These are phyloP conservation scores for Chalcis sispes DNA, from an alignment of 2,888 invertebrate genomes.

Conservation along the genomic window DNA sequence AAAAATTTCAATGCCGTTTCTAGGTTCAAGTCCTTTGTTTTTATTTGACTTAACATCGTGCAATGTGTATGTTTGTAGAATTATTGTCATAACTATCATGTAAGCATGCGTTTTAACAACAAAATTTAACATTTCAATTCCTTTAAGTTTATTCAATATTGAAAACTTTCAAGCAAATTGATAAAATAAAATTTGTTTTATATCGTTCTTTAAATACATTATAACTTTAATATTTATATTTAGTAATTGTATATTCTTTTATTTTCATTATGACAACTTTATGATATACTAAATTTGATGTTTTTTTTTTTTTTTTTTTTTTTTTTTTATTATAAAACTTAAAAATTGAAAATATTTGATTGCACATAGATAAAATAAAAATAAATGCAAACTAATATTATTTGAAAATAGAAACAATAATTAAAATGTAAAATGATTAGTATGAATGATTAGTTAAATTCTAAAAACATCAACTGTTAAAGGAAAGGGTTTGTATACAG, in stretches of 20 bases:
- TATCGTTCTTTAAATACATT: too few species aligned
- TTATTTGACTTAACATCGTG: constrained; percentile 24
- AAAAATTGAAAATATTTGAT: not conserved
- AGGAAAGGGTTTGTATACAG: not conserved
- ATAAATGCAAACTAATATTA: constrained; percentile 26
- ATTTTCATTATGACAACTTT: too few species aligned
- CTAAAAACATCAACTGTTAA: too few species aligned
- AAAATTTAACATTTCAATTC: too few species aligned
- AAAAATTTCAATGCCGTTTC: constrained; percentile 24
- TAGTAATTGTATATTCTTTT: too few species aligned
- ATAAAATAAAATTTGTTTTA: too few species aligned
- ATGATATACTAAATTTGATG: constrained; percentile 1
- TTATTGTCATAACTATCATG: not conserved
- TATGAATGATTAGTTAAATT: constrained; percentile 27
- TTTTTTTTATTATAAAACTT: not conserved
- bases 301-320: constrained; percentile 2
- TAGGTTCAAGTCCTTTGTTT: not conserved
- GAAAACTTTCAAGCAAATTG: too few species aligned
- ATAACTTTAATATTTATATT: not conserved
- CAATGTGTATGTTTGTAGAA: constrained; percentile 12
- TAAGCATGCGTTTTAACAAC: constrained; percentile 22
- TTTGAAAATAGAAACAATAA: constrained; percentile 26
- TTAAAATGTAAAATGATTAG: constrained; percentile 23
- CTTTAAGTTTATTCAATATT: too few species aligned
- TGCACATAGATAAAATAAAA: constrained; percentile 14